Evolutionary conservation across 2,113 vertebrate genomes (phyloP).

Genomic region (Syngnathus scovelli): DNA sequence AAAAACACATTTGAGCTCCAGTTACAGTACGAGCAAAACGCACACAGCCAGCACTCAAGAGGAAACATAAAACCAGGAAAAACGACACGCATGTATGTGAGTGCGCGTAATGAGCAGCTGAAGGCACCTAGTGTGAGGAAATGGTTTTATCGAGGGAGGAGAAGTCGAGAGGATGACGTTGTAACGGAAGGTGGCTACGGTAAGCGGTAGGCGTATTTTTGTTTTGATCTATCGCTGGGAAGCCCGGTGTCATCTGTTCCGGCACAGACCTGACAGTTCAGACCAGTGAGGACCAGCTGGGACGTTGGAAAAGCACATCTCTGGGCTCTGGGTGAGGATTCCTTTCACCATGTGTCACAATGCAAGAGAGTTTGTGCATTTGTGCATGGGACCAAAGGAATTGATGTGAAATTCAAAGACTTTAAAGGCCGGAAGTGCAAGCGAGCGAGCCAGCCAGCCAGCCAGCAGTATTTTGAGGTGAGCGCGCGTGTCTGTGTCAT

Average conservation of each 20-base stretch:
- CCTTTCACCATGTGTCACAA: slow-evolving; percentile 18
- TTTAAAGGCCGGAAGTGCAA: slow-evolving; percentile 25
- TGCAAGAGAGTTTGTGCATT: slow-evolving; percentile 14
- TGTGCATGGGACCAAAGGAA: slow-evolving; percentile 10
- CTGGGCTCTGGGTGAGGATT: slow-evolving; percentile 34
- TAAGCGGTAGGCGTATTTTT: slow-evolving; percentile 70
- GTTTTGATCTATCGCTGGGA: slow-evolving; percentile 65
- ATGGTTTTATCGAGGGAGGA: slow-evolving; percentile 2
- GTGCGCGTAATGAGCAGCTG: slow-evolving; percentile 11
- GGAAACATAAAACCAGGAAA: slow-evolving; percentile 20
- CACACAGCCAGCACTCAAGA: slow-evolving; percentile 2
- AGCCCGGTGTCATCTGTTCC: slow-evolving; percentile 69
- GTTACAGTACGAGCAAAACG: slow-evolving; percentile 31
- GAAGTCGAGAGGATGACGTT: slow-evolving; percentile 33
- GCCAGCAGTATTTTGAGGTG: slow-evolving; percentile 22
- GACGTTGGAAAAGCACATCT: slow-evolving; percentile 13
- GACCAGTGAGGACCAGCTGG: slow-evolving; percentile 39
- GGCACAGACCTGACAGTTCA: slow-evolving; percentile 46
- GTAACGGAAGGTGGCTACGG: slow-evolving; percentile 49
- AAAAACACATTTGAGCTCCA: slow-evolving; percentile 46
- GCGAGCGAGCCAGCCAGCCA: not conserved
- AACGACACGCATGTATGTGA: not conserved
- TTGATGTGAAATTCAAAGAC: not conserved
- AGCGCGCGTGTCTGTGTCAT: slow-evolving; percentile 30
- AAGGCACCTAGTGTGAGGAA: slow-evolving; percentile 20